These are phyloP conservation scores for Neria commutata DNA, from an alignment of 2,888 invertebrate genomes.

Conservation along the genomic window DNA sequence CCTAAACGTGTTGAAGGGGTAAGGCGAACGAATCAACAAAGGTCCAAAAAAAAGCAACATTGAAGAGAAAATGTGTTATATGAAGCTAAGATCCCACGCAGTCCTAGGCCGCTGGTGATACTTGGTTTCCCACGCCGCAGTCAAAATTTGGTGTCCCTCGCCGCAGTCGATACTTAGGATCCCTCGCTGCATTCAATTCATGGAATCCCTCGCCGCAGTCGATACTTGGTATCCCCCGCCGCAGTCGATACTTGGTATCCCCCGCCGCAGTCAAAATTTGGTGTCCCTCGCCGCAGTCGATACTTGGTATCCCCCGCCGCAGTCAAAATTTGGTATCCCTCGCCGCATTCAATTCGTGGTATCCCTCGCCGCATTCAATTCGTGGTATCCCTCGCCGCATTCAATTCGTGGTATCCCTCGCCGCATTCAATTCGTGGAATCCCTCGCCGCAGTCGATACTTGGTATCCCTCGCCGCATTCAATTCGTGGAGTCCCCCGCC, in stretches of 20 bases:
- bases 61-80: no score
- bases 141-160: constrained; percentile 23
- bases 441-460: constrained; percentile 28
- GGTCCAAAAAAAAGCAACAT: no score
- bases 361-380: constrained; percentile 42
- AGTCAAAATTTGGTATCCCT: background rate
- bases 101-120: constrained; percentile 47
- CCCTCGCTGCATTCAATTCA: constrained; percentile 36
- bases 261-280: background rate
- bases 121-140: constrained; percentile 34
- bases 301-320: constrained; percentile 18
- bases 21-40: no score
- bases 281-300: constrained; percentile 30
- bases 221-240: constrained; percentile 22
- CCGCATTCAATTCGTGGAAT: constrained; percentile 27
- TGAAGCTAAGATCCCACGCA: constrained; percentile 12
- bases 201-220: background rate
- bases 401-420: constrained; percentile 17
- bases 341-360: background rate
- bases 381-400: constrained; percentile 40
- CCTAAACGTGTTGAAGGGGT: no score
- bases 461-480: no score
- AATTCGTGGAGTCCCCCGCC: no score
- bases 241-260: constrained; percentile 17
- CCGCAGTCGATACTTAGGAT: constrained; percentile 25